Base-by-base conservation (phyloP, 2,797 vertebrate species). In the Lithobates pipiens region DNA sequence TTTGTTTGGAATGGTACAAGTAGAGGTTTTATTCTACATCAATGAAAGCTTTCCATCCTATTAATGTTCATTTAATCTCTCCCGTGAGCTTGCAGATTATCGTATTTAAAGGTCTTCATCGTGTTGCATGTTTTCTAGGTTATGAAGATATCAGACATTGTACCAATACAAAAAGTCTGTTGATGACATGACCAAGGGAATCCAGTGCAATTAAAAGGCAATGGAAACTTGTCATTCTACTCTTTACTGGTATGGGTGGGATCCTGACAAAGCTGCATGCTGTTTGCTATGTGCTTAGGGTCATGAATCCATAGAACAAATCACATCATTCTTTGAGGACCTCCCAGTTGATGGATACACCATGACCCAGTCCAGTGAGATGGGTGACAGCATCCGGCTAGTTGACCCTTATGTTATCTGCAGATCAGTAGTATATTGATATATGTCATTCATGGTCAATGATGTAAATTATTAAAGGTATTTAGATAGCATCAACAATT, bases 41-140 rank as follows among this genome's bases (percentile, higher is more conserved):
- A 75, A 21, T 46, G 25, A 42, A 73, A 81, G 79, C 79, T 81
- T 81, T 81, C 69, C 50, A 72, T 81, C 10, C 57, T 57, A 81
- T 81, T 81, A 81, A 69, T 27, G 79, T 27, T 81, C 71, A 50
- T 81, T 73, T 81, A 81, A 81, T 81, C 79, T 81, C 69, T 81
- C 79, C 79, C 79, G 25, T 73, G 69, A 73, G 79, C 15, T 63
- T 42, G 63, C 57, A 83, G 72, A 76, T 83, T 83, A 83, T 83
- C 63, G 57, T 74, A 46, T 57, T 83, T 83, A 68, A 75, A 83
- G 81, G 63, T 76, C 63, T 76, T 68, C 61, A 83, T 39, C 63
- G 67, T 76, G 72, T 83, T 29, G 72, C 72, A 68, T 83, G 29
- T 74, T 75, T 85, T 46, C 61, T 75, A 67, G 69, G 61, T 73